phyloP scores from a whole-genome alignment of 1,140 invertebrate species.

The Drosophila nasuta region DNA sequence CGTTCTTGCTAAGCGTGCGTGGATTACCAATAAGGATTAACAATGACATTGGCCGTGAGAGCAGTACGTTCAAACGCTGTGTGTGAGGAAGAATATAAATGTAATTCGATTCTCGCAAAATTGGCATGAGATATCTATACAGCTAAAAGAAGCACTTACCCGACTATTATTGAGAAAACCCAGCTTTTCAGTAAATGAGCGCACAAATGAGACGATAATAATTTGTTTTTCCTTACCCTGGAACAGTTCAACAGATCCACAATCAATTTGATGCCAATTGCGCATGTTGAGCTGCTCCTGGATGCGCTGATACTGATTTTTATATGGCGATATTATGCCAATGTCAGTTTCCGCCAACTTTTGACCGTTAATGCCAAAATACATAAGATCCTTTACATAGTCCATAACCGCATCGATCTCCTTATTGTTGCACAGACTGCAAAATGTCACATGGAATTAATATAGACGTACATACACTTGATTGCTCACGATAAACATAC shows the following conservation, averaged over 20 bases:
- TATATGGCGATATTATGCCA: constrained; percentile 94
- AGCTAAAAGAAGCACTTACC: constrained; percentile 82
- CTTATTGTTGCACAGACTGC: constrained; percentile 68
- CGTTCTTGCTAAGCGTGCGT: constrained; percentile 64
- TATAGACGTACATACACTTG: not conserved
- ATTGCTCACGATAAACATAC: constrained; percentile 26
- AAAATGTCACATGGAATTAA: not conserved
- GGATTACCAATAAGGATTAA: constrained; percentile 94
- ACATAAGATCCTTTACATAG: constrained; percentile 86
- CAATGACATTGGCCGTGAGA: constrained; percentile 92
- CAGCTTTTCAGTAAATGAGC: constrained; percentile 87
- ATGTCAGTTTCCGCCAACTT: constrained; percentile 88
- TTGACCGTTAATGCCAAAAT: constrained; percentile 81
- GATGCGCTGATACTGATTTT: constrained; percentile 88
- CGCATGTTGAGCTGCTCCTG: constrained; percentile 84
- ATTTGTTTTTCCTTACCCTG: constrained; percentile 93
- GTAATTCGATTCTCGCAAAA: not conserved
- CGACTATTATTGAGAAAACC: constrained; percentile 91
- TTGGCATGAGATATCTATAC: not conserved
- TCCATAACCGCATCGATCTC: constrained; percentile 88
- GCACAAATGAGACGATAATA: constrained; percentile 93
- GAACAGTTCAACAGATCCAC: constrained; percentile 94
- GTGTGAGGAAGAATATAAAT: constrained; percentile 55
- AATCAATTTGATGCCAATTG: constrained; percentile 86
- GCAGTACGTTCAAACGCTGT: constrained; percentile 93